Percentiles rank a stretch among this genome's conserved stretches.
Evolutionary conservation across 2,113 vertebrate species (phyloP).

Genomic region (Corvus moneduloides): DNA sequence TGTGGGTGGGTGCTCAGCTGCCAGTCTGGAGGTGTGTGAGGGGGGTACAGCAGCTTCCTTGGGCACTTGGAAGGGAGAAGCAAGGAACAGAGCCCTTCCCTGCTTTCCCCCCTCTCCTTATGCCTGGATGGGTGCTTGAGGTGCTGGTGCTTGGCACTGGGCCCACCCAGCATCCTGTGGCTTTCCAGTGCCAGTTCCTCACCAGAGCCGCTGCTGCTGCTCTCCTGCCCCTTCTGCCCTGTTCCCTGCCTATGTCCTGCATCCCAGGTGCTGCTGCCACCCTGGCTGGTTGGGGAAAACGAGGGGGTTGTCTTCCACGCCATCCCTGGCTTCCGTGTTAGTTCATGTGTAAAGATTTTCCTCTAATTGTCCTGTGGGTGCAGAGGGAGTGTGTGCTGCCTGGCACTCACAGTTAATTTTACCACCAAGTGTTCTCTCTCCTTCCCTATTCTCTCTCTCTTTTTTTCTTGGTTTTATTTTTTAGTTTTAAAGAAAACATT

Average conservation of each 20-base stretch:
- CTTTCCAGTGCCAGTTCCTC: neutral
- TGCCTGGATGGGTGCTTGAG: neutral
- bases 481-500: neutral
- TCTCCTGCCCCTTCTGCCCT: neutral
- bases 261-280: neutral
- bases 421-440: neutral
- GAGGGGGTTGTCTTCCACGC: neutral
- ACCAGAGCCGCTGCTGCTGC: neutral
- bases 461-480: too few relatives aligned
- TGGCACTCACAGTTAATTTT: slow-evolving; percentile 4
- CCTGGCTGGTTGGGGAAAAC: fast-evolving
- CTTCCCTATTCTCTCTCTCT: neutral
- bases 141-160: fast-evolving
- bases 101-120: neutral
- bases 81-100: neutral
- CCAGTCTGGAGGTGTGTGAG: neutral
- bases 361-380: slow-evolving; percentile 3
- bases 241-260: neutral
- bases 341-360: slow-evolving; percentile 17
- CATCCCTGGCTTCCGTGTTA: neutral
- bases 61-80: neutral
- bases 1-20: fast-evolving
- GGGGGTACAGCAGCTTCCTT: fast-evolving
- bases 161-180: fast-evolving
- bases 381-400: neutral